Conservation (phyloP, 64 coral and sea anemone species). For the Trachythela sp. region DNA sequence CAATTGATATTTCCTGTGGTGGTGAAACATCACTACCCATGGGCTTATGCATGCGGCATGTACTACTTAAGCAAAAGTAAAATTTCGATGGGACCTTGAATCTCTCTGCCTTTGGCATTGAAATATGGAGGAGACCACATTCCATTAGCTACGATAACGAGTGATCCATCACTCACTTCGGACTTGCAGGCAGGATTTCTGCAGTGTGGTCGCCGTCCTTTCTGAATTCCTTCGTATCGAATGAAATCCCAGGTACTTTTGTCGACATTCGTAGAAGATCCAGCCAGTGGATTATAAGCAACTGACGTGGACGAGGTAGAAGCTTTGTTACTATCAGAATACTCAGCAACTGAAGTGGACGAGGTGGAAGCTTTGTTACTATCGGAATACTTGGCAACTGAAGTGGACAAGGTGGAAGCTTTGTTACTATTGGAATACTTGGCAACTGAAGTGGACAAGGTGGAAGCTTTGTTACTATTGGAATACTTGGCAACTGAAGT, state of each 20-base stretch:
- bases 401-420: no score
- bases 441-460: no score
- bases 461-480: no score
- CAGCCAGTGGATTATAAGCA: not conserved
- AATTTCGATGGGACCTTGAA: conserved; percentile 51
- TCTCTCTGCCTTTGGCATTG: conserved; percentile 44
- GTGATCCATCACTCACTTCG: not conserved
- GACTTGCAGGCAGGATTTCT: not conserved
- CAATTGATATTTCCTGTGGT: conserved; percentile 22
- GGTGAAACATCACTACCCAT: conserved; percentile 22
- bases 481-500: no score
- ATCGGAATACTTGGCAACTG: no score
- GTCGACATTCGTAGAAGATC: not conserved
- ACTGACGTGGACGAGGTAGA: not conserved
- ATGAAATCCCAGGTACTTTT: not conserved
- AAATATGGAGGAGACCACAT: conserved; percentile 48
- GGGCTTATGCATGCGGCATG: conserved; percentile 37
- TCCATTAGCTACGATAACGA: conserved; percentile 30
- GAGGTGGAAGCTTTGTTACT: no score
- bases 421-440: no score
- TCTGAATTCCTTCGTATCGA: not conserved
- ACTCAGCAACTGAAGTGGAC: no score
- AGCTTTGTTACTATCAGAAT: not conserved
- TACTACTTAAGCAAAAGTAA: conserved; percentile 41
- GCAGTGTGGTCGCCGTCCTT: not conserved